Evolutionary conservation across 2,113 vertebrate genomes (phyloP).

Genomic region (Melanotaenia duboulayi): DNA sequence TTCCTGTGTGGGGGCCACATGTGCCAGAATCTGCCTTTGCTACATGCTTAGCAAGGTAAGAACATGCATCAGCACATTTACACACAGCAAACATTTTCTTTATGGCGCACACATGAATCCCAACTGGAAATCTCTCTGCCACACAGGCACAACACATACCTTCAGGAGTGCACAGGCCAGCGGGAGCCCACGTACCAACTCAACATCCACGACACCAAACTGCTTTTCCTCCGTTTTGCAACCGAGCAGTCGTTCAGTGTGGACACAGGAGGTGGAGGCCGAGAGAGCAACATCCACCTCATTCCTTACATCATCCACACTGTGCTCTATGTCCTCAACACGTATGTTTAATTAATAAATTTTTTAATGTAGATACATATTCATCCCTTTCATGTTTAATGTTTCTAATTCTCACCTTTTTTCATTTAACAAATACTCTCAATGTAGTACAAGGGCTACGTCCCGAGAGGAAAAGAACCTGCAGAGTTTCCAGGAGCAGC

Average conservation of each 20-base stretch:
- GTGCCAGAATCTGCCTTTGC: constrained; percentile 99
- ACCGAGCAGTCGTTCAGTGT: constrained; percentile 98
- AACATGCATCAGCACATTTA: background rate
- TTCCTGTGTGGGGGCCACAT: constrained; percentile 97
- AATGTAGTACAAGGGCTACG: constrained; percentile 91
- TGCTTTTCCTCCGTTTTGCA: constrained; percentile 96
- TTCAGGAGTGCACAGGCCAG: constrained; percentile 98
- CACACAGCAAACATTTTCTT: background rate
- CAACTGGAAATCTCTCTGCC: background rate
- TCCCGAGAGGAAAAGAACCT: constrained; percentile 98
- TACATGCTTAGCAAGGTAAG: constrained; percentile 95
- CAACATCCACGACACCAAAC: constrained; percentile 97
- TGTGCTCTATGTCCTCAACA: constrained; percentile 99
- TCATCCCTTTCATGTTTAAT: background rate
- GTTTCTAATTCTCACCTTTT: background rate
- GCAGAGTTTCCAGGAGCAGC: constrained; percentile 96
- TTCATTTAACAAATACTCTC: background rate
- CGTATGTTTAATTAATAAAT: constrained; percentile 91
- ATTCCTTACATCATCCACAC: constrained; percentile 99
- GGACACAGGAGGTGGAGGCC: constrained; percentile 94
- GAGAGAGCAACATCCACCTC: constrained; percentile 99
- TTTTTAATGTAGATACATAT: background rate
- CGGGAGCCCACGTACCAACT: constrained; percentile 98
- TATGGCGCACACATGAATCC: background rate
- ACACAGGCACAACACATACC: constrained; percentile 96